Evolutionary conservation across 2,113 vertebrate genomes (phyloP).

Genomic region (Myocastor coypus): DNA sequence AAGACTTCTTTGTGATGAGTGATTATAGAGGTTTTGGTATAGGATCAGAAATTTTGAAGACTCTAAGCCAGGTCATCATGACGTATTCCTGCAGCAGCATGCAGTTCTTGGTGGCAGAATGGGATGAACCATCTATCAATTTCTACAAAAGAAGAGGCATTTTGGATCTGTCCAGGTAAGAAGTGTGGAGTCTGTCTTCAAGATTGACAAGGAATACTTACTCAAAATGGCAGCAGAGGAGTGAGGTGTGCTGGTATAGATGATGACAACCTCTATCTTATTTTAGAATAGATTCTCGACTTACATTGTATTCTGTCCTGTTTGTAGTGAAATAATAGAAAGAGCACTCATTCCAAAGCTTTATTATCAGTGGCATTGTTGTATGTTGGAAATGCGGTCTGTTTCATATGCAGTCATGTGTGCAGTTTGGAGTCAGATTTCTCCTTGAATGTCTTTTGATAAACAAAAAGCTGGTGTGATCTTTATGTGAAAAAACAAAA

Average conservation of each 20-base stretch:
- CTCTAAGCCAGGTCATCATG: constrained; percentile 95
- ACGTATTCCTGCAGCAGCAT: constrained; percentile 95
- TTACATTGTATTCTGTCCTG: constrained; percentile 84
- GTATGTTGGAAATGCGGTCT: constrained; percentile 80
- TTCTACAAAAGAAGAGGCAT: constrained; percentile 97
- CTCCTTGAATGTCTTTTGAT: constrained; percentile 83
- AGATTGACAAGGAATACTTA: constrained; percentile 94
- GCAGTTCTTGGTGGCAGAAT: constrained; percentile 97
- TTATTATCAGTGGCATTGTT: constrained; percentile 83
- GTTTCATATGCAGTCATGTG: constrained; percentile 71
- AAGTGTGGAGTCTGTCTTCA: constrained; percentile 97
- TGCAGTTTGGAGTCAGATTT: constrained; percentile 67
- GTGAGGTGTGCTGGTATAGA: constrained; percentile 83
- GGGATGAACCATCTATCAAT: constrained; percentile 95
- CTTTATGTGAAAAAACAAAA: constrained; percentile 83
- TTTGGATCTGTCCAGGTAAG: constrained; percentile 95
- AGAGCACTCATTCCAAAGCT: constrained; percentile 86
- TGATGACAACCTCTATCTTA: constrained; percentile 63
- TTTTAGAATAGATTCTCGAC: constrained; percentile 82
- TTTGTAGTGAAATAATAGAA: constrained; percentile 87
- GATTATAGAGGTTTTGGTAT: constrained; percentile 96
- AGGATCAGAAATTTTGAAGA: constrained; percentile 96
- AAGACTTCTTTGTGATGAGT: constrained; percentile 98
- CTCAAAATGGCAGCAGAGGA: constrained; percentile 95
- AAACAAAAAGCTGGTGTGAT: constrained; percentile 86